Base-by-base conservation (phyloP, 2,113 vertebrate species). In the Chlorodrepanis virens region DNA sequence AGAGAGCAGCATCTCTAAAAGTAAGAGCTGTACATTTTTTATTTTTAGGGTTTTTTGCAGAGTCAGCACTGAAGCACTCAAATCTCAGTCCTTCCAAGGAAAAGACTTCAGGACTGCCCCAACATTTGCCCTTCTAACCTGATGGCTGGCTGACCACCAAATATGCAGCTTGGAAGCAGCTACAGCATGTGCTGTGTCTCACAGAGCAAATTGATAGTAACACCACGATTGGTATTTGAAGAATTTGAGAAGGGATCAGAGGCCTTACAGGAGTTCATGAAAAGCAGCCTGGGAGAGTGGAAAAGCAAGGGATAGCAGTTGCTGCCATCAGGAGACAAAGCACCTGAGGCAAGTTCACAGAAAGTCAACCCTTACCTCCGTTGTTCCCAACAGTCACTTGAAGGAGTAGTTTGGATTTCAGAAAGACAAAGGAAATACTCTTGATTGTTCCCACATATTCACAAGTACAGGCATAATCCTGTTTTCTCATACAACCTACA, bases 131-230 rank as follows among this genome's bases (percentile, higher is more conserved):
- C 49, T 50, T 94, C 59, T 50, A 92, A 93, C 83, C 59, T 92
- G 79, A 76, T 54, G 37, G 42, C 7, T 88, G 71, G 59, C 68
- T 89, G n/a, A 75, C 67, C 68, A 81, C 40, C 93, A 93, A 93
- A 67, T 49, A 81, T 22, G 67, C 52, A 75, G 39, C 56, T 27
- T 81, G 64, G 79, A 93, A 83, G 57, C 42, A 92, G 56, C 72
- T 89, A 57, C 60, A 81, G 86, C 83, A 83, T 77, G 76, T 74
- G 67, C 68, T 59, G 37, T 42, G 27, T 83, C 86, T 93, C 77
- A 88, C 86, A 77, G 27, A 80, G 68, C 33, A 92, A 89, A 95
- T 56, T 96, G 93, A 95, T 52, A 92, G 47, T 31, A 94, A 83
- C 47, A 65, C 52, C 76, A 63, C 0, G 0, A 83, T 4, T 0